These are phyloP conservation scores for Mionectes olivaceus DNA, from an alignment of 2,797 vertebrate genomes.

Conservation along the genomic window DNA sequence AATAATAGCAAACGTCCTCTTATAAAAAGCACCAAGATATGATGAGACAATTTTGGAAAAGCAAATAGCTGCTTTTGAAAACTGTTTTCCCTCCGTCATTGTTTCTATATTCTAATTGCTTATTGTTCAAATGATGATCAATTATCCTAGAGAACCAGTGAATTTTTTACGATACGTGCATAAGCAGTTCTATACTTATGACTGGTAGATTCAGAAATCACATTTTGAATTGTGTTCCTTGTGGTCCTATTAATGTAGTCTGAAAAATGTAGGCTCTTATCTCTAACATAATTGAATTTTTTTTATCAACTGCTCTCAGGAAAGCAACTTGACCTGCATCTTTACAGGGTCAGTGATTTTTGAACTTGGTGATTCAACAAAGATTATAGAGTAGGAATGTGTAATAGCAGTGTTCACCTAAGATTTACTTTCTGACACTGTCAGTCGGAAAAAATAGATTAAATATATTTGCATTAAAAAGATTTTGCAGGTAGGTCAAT, in stretches of 20 bases:
- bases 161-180: not conserved
- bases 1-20: not conserved
- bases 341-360: not conserved
- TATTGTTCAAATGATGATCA: not conserved
- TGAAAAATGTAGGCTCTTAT: constrained; percentile 6
- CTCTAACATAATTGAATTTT: not conserved
- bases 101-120: not conserved
- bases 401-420: not conserved
- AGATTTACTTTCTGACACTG: not conserved
- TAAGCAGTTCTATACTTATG: not conserved
- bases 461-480: not conserved
- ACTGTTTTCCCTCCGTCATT: not conserved
- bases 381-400: not conserved
- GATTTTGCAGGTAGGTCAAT: not conserved
- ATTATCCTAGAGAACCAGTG: not conserved
- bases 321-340: constrained; percentile 20
- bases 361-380: constrained; percentile 18
- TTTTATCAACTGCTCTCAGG: not conserved
- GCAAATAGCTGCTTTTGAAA: not conserved
- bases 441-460: not conserved
- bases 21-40: not conserved
- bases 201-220: not conserved
- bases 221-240: not conserved
- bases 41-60: not conserved
- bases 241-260: not conserved